Base-by-base conservation (phyloP, 2,888 invertebrate species). In the Brachypterus glaber region DNA sequence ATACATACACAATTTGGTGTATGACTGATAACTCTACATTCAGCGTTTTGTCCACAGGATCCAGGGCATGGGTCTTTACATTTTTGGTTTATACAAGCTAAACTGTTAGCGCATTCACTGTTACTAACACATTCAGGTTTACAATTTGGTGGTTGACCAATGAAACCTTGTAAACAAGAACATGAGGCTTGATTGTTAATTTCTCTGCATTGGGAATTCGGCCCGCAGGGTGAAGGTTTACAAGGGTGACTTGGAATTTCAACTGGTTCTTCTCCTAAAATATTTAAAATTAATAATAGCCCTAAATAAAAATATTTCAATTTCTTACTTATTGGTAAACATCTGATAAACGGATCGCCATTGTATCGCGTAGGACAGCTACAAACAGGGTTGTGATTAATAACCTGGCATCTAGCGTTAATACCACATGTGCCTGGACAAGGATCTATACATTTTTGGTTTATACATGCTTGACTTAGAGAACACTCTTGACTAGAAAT, bases 41-140 rank as follows among this genome's bases (percentile, higher is more conserved):
- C 66, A 0, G 74, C 71, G 46, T 71, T 71, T 46, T 62, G 59
- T 13, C 73, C 75, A 50, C 76, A 76, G 26, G 68, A 67, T 15
- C 73, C 72, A 2, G 71, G 67, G 49, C 73, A 72, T 35, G 85
- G 83, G 61, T 86, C 81, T 42, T 69, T 69, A 58, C 85, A 86
- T 63, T 79, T 80, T 52, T 79, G 76, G 55, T 80, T 79, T 13
- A 80, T 76, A 57, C 87, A 86, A 15, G 83, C 79, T 54, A 74
- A 74, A 54, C 79, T 72, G 32, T 72, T 70, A 3, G 76, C 61
- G 58, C 84, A 84, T 54, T 84, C 82, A 7, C 79, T 75, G 54
- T 76, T 85, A 46, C 78, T 73, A 13, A 80, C 70, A 60, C 85
- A 86, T 65, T 88, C 86, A 1, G 87, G 85, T 44, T 74, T 73